phyloP scores from a whole-genome alignment of 2,888 invertebrate species.

The Leucophenga maculata region DNA sequence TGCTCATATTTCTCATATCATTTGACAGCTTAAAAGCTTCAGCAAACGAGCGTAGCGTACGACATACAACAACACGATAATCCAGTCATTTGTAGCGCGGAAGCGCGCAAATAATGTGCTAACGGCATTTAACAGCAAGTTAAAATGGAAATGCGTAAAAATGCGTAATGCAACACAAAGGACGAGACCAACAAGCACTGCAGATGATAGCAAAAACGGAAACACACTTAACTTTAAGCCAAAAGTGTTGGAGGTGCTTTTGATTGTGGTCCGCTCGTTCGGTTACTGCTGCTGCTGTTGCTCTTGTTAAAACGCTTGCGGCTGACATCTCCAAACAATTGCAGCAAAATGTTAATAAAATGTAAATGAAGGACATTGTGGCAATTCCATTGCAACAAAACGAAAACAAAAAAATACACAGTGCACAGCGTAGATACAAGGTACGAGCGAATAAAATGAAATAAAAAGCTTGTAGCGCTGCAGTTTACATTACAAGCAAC shows the following conservation, averaged over 20 bases:
- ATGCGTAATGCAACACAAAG: background rate
- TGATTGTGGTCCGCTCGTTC: too few species aligned
- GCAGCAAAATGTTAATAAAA: constrained; percentile 30
- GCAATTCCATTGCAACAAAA: constrained; percentile 34
- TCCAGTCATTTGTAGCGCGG: background rate
- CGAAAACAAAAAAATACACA: constrained; percentile 22
- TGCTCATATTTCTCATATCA: background rate
- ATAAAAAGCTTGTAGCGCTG: background rate
- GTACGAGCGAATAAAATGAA: background rate
- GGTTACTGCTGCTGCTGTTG: too few species aligned
- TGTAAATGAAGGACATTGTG: constrained; percentile 35
- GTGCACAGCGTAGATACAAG: background rate
- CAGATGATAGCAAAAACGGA: background rate
- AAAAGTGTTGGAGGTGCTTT: too few species aligned
- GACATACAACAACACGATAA: too few species aligned
- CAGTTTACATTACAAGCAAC: constrained; percentile 12
- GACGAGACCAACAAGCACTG: background rate
- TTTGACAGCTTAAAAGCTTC: background rate
- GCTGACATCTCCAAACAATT: background rate
- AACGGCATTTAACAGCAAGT: background rate
- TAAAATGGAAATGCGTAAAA: constrained; percentile 2
- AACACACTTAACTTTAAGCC: background rate
- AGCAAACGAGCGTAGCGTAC: background rate
- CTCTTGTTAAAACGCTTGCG: background rate
- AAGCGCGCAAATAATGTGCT: background rate